Percentiles rank a stretch among this genome's conserved stretches.
Evolutionary conservation across 2,888 invertebrate species (phyloP).

Genomic region (Marronus borbonicus): DNA sequence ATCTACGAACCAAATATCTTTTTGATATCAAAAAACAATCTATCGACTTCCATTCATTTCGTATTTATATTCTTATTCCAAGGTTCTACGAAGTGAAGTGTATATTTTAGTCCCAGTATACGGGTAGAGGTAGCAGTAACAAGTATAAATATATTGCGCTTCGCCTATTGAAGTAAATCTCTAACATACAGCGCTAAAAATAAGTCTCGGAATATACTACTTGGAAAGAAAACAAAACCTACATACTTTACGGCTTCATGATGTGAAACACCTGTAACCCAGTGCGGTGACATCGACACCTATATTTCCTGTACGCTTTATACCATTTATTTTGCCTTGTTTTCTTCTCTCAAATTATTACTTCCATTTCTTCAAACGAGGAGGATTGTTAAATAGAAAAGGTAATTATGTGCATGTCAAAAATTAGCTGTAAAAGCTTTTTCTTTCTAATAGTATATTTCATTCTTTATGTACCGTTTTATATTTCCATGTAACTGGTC

Average conservation of each 20-base stretch:
- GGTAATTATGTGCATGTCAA: not conserved
- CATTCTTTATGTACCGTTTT: not conserved
- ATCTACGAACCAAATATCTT: too few species aligned
- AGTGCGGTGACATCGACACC: slow-evolving; percentile 39
- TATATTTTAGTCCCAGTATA: slow-evolving; percentile 6
- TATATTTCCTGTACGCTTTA: slow-evolving; percentile 22
- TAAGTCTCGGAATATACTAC: slow-evolving; percentile 16
- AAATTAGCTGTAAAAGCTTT: not conserved
- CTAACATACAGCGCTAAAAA: slow-evolving; percentile 17
- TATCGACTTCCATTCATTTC: not conserved
- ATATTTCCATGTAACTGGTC: not conserved
- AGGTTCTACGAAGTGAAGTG: slow-evolving; percentile 13
- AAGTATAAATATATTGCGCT: slow-evolving; percentile 29
- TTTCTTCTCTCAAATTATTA: not conserved
- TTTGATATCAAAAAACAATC: not conserved
- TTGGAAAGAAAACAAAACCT: slow-evolving; percentile 34
- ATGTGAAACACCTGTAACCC: slow-evolving; percentile 34
- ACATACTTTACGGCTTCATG: slow-evolving; percentile 35
- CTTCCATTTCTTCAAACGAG: not conserved
- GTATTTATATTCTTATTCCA: slow-evolving; percentile 1
- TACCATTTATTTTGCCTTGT: not conserved
- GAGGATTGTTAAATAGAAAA: not conserved
- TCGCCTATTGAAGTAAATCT: slow-evolving; percentile 10
- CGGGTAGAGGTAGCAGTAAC: not conserved
- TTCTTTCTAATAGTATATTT: not conserved